Base-by-base conservation (phyloP, 37 sponge, comb jelly and placozoan species). In the Spongia lamella region DNA sequence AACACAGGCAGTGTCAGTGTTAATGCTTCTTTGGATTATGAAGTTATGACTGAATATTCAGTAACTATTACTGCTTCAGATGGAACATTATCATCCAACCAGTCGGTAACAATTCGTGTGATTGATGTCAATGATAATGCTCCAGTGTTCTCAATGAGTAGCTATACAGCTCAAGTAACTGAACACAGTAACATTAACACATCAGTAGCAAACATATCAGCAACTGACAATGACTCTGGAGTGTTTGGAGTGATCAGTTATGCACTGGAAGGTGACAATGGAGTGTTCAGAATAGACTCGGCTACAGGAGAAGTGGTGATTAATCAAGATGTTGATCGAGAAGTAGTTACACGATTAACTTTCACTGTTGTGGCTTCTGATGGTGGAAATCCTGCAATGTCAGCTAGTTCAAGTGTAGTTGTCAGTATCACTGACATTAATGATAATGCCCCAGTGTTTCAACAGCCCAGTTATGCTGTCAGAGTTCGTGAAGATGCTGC, bases 361-460 rank as follows among this genome's bases (percentile, higher is more conserved):
- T 34, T 90, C 1, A 53, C 81, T 14, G 21, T 90, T 3, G 83
- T 82, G 49, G 91, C 75, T 6, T 50, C 26, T 5, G 93, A 88
- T 24, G 24, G 24, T 27, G 21, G 65, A 31, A 32, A 63, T 37
- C 56, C 60, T 0, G 47, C 47, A 43, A 5, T 13, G 47, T 31
- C 77, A 24, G 79, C 77, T 19, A 43, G 7, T 43, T 5, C 47
- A 43, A 43, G 5, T 43, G 47, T 43, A 9, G 9, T 43, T 13
- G 47, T 43, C 9, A 43, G 47, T 43, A 9, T 43, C 47, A 43
- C 47, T 43, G 47, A 43, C 47, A 43, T 43, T 13, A 43, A 90
- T 77, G 90, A 90, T 77, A 85, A 85, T 51, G 17, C 65, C 9
- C 90, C 90, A 32, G 19, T 5, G 22, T 90, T 90, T 33, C 47